Evolutionary conservation across 2,888 invertebrate species (phyloP), one percentile per base, ranked within the genome.

Genomic region (Biston betularia): DNA sequence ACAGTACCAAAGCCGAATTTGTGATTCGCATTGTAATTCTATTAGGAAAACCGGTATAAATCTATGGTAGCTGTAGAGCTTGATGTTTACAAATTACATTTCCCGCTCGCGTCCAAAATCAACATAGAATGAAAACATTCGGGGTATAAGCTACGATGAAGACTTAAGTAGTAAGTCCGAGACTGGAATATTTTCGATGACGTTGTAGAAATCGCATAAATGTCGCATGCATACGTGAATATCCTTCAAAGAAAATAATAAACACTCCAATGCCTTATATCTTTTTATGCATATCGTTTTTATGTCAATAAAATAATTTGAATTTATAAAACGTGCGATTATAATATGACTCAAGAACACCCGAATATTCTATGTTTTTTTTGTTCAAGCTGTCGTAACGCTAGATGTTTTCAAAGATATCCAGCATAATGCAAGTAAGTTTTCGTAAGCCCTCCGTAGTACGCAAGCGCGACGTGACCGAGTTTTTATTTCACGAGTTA

Each of bases 401-500:
- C 67, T 75, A 77, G 80, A 79, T 75, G 75, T 76, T 69, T 72
- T 74, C 52, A 67, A 73, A 74, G 77, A 79, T 79, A 70, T 75
- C 71, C 69, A 72, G 71, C 70, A 75, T 75, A 69, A 66, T 68
- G 75, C 72, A 78, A 74, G 65, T 70, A 71, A 54, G 65, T 73
- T 80, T 81, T 81, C 80, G 77, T 75, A 80, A 81, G 75, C 71
- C 69, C 70, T 58, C 71, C 58, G 70, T 68, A 58, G 42, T 54
- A 48, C 35, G 48, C 52, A 53, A 70, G 65, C 74, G 79, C 79
- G 79, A 80, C 74, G 66, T 74, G 79, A 72, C 79, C 79, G 80
- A 72, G 71, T 77, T 81, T 24, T 72, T 61, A 66, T 53, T 82
- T 78, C 79, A 81, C 78, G 78, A 82, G 69, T 79, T 75, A 76